These are phyloP conservation scores for Tamandua tetradactyla DNA, from an alignment of 2,797 vertebrate species.

Conservation along the genomic window DNA sequence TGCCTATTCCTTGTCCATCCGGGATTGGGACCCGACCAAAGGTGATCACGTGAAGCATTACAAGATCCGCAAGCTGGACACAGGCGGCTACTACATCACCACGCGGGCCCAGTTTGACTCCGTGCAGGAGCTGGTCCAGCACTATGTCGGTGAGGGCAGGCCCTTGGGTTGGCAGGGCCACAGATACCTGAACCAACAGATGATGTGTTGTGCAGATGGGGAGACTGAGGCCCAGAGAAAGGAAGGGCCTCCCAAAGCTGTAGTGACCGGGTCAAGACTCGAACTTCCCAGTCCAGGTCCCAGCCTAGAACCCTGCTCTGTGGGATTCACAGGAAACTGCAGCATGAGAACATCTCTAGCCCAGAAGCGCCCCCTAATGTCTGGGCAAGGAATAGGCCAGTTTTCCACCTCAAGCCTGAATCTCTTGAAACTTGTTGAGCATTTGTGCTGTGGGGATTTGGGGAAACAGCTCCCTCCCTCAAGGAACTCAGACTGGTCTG, in stretches of 20 bases:
- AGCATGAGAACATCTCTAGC: neutral
- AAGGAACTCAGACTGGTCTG: neutral
- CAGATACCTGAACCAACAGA: neutral
- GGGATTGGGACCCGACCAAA: constrained; percentile 94
- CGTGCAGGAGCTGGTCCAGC: constrained; percentile 92
- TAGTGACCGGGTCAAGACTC: neutral
- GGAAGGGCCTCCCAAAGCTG: neutral
- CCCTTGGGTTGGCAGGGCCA: neutral
- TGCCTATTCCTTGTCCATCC: constrained; percentile 96
- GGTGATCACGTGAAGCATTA: constrained; percentile 98
- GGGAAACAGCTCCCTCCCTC: neutral
- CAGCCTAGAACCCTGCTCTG: neutral
- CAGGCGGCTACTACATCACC: constrained; percentile 97
- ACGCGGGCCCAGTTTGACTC: constrained; percentile 95
- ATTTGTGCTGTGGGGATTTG: neutral
- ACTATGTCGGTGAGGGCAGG: constrained; percentile 92
- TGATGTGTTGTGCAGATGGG: neutral
- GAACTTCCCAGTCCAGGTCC: neutral
- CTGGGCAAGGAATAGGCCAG: too few relatives aligned
- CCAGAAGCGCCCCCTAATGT: neutral
- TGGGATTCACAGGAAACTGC: constrained; percentile 15
- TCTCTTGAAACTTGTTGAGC: neutral
- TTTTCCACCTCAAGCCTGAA: neutral
- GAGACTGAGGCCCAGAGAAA: neutral
- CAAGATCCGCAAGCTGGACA: constrained; percentile 98